phyloP scores from a whole-genome alignment of 2,113 vertebrate genomes.

The Nesogale talazaci region DNA sequence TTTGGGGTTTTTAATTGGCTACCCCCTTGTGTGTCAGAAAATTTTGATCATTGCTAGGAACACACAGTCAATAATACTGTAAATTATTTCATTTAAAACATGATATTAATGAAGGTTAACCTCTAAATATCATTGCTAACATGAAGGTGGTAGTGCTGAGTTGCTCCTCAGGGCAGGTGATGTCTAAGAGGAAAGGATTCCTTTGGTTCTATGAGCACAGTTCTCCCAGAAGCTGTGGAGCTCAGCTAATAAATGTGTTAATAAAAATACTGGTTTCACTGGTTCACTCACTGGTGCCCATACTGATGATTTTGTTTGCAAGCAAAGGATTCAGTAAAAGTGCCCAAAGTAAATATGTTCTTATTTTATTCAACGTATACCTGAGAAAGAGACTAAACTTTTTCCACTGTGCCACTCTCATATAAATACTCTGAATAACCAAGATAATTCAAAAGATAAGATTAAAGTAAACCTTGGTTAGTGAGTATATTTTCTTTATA shows the following conservation, averaged over 20 bases:
- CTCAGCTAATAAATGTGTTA: not conserved
- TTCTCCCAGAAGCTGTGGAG: fast-evolving
- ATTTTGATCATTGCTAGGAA: not conserved
- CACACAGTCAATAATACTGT: not conserved
- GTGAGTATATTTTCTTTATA: not conserved
- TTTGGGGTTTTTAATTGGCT: no score
- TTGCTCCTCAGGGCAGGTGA: fast-evolving
- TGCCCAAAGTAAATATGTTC: not conserved
- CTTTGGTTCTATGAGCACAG: not conserved
- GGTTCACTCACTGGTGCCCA: no score
- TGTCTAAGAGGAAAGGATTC: fast-evolving
- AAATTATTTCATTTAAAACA: not conserved
- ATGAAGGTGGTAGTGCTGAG: fast-evolving
- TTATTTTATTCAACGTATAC: not conserved
- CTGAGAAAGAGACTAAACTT: not conserved
- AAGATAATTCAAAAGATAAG: not conserved
- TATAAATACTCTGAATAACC: not conserved
- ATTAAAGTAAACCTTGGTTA: not conserved
- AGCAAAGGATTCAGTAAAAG: not conserved
- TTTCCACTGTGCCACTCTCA: not conserved
- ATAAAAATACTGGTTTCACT: not conserved
- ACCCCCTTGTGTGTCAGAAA: not conserved
- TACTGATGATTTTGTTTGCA: not conserved
- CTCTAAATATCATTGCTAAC: not conserved
- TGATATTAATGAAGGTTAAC: not conserved